phyloP scores from a whole-genome alignment of 2,113 vertebrate genomes.

The Podarcis raffonei region DNA sequence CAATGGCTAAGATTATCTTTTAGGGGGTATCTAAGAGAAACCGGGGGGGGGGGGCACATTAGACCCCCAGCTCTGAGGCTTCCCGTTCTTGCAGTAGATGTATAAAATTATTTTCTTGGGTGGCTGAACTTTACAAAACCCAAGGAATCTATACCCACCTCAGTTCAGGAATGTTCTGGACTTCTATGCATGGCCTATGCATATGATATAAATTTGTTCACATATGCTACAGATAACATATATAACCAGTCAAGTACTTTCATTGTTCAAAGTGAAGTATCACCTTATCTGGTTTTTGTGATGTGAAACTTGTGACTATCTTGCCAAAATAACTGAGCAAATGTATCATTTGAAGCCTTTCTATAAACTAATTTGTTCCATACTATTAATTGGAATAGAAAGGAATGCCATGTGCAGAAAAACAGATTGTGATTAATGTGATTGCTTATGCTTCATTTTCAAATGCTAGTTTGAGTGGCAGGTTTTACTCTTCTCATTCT shows the following conservation, averaged over 20 bases:
- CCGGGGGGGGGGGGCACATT: no score
- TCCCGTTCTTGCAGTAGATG: no score
- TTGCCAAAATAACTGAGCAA: accelerated
- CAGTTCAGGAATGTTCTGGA: not conserved
- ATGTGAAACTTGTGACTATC: accelerated
- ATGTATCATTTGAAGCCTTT: not conserved
- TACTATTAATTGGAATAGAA: conserved; percentile 5
- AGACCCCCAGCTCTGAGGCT: no score
- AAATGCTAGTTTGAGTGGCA: not conserved
- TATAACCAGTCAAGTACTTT: not conserved
- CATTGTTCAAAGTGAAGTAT: not conserved
- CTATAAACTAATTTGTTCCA: not conserved
- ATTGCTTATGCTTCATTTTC: accelerated
- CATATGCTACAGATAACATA: no score
- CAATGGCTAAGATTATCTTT: no score
- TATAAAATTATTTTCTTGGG: no score
- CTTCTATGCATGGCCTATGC: not conserved
- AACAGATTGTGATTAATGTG: not conserved
- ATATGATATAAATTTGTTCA: not conserved
- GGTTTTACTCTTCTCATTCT: not conserved
- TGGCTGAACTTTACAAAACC: no score
- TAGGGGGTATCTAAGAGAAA: no score
- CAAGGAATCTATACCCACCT: not conserved
- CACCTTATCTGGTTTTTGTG: not conserved
- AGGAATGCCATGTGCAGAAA: conserved; percentile 14